phyloP scores from a whole-genome alignment of 1,140 invertebrate species.

The Gryllus bimaculatus region DNA sequence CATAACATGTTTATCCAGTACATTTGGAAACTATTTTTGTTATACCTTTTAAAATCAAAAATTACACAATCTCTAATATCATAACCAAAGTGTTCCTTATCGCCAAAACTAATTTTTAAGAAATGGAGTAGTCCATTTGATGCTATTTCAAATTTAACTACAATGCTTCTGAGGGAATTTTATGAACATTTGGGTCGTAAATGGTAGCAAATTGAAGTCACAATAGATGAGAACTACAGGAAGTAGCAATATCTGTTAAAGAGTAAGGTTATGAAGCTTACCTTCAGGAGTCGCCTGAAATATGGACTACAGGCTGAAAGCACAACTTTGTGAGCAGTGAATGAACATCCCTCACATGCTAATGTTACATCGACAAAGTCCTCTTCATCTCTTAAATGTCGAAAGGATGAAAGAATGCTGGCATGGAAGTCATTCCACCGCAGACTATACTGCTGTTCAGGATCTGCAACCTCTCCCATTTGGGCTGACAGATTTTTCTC shows the following conservation, averaged over 20 bases:
- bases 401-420: slow-evolving; percentile 77
- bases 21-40: too few relatives aligned
- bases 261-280: slow-evolving; percentile 26
- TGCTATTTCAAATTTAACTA: too few relatives aligned
- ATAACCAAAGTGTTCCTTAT: too few relatives aligned
- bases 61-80: too few relatives aligned
- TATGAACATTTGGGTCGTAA: too few relatives aligned
- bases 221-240: too few relatives aligned
- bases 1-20: not conserved
- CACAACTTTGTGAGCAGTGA: slow-evolving; percentile 84
- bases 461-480: slow-evolving; percentile 28
- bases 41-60: too few relatives aligned
- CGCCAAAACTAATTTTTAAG: too few relatives aligned
- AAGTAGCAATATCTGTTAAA: too few relatives aligned
- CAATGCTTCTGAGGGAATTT: too few relatives aligned
- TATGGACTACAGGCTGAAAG: slow-evolving; percentile 87
- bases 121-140: too few relatives aligned
- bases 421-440: slow-evolving; percentile 90
- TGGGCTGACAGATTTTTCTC: slow-evolving; percentile 14
- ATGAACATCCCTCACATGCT: slow-evolving; percentile 78
- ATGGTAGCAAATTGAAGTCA: too few relatives aligned
- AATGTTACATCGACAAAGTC: slow-evolving; percentile 87
- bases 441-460: slow-evolving; percentile 82
- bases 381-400: slow-evolving; percentile 72
- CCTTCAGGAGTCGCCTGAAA: slow-evolving; percentile 77